These are phyloP conservation scores for Parasteatoda lunata DNA, from an alignment of 2,888 invertebrate species.

Conservation along the genomic window DNA sequence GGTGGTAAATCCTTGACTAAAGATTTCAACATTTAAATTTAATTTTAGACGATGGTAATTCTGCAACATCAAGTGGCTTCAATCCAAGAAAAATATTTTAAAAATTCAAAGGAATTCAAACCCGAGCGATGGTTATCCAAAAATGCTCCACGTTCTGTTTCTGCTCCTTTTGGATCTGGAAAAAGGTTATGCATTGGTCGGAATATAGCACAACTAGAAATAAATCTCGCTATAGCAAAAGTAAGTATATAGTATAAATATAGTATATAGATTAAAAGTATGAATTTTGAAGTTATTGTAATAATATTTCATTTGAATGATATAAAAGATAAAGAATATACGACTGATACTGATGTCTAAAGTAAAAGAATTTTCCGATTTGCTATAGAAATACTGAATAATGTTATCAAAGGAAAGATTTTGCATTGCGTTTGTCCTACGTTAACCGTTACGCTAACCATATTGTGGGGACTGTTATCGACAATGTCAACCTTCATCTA, in stretches of 20 bases:
- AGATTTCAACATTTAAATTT: neutral
- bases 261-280: too few relatives aligned
- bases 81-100: slow-evolving; percentile 72
- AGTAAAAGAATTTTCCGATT: too few relatives aligned
- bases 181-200: slow-evolving; percentile 73
- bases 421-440: too few relatives aligned
- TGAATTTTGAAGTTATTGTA: too few relatives aligned
- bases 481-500: too few relatives aligned
- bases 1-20: neutral
- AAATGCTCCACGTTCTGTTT: slow-evolving; percentile 72
- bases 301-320: too few relatives aligned
- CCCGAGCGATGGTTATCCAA: slow-evolving; percentile 74
- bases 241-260: slow-evolving; percentile 19
- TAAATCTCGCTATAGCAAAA: slow-evolving; percentile 61
- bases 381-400: too few relatives aligned
- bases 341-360: too few relatives aligned
- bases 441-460: too few relatives aligned
- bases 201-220: slow-evolving; percentile 64
- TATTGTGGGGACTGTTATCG: too few relatives aligned
- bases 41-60: slow-evolving; percentile 72
- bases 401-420: too few relatives aligned
- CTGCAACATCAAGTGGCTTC: slow-evolving; percentile 73
- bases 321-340: too few relatives aligned
- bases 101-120: slow-evolving; percentile 72
- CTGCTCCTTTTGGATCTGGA: slow-evolving; percentile 74